A percentile compares a stretch with the other conserved stretches of the same genome.
phyloP scores from a whole-genome alignment of 2,113 vertebrate genomes.

The Cyphomyrus plagiostoma region DNA sequence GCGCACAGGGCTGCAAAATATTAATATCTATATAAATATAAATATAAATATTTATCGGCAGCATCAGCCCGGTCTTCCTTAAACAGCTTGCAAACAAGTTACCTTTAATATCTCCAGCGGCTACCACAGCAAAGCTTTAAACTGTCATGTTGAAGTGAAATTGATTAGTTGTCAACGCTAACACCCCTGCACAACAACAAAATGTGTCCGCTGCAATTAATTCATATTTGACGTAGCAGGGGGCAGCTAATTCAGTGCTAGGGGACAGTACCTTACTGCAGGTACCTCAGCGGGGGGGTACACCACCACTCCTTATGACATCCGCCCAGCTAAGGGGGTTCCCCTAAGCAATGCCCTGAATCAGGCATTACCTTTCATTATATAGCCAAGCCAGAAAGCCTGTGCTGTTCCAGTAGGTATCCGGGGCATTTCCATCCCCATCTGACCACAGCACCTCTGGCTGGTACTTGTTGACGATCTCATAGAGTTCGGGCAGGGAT shows the following conservation, averaged over 20 bases:
- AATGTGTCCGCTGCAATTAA: too few species aligned
- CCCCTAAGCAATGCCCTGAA: neutral
- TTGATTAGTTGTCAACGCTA: too few species aligned
- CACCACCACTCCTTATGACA: neutral
- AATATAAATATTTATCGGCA: too few species aligned
- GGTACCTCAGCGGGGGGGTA: too few species aligned
- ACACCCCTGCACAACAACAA: neutral
- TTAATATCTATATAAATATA: too few species aligned
- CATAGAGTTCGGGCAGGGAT: constrained; percentile 81
- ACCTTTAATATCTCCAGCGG: neutral
- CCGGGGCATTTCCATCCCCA: constrained; percentile 77
- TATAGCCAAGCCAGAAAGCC: constrained; percentile 94
- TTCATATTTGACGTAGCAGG: too few species aligned
- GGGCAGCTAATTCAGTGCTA: too few species aligned
- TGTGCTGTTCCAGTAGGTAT: constrained; percentile 91
- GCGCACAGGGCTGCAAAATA: constrained; percentile 71
- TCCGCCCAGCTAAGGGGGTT: neutral
- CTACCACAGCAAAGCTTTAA: neutral
- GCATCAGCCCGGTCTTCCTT: neutral
- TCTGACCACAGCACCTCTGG: constrained; percentile 93
- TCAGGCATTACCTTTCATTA: constrained; percentile 76
- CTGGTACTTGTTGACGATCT: constrained; percentile 72
- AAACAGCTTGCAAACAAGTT: neutral
- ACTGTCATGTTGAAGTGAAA: neutral
- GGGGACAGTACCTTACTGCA: too few species aligned